These are phyloP conservation scores for Equus przewalskii DNA, from an alignment of 2,113 vertebrate species.

Conservation along the genomic window DNA sequence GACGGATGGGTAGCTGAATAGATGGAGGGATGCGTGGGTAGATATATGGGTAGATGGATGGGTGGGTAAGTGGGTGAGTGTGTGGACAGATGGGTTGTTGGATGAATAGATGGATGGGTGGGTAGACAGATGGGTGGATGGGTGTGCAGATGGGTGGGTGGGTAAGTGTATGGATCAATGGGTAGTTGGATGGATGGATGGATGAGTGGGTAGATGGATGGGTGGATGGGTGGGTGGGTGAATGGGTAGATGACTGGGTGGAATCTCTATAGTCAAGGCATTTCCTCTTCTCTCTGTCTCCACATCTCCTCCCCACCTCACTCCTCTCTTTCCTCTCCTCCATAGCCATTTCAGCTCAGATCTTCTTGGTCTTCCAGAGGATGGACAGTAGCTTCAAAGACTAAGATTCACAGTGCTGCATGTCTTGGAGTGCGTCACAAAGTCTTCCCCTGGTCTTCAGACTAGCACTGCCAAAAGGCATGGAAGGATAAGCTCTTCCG, in stretches of 20 bases:
- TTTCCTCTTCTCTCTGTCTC: background rate
- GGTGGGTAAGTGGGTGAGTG: too few species aligned
- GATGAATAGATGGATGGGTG: rapidly evolving
- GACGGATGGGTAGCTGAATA: rapidly evolving
- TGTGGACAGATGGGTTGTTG: too few species aligned
- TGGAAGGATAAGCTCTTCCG: background rate
- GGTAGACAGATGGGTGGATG: rapidly evolving
- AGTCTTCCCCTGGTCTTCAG: background rate
- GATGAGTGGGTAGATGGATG: background rate
- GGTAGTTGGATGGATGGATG: background rate
- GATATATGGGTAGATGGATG: rapidly evolving
- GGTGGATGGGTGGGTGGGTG: background rate
- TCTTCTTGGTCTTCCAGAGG: background rate
- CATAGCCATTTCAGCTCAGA: background rate
- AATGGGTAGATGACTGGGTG: background rate
- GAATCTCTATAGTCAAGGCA: background rate
- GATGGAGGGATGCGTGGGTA: rapidly evolving
- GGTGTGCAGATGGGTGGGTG: rapidly evolving
- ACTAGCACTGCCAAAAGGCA: background rate
- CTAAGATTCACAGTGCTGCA: background rate
- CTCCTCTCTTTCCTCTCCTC: constrained; percentile 1
- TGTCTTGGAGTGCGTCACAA: background rate
- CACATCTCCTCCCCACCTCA: background rate
- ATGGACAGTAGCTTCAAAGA: background rate
- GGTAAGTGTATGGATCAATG: rapidly evolving